phyloP scores from a whole-genome alignment of 2,797 vertebrate genomes.

The Anableps anableps region DNA sequence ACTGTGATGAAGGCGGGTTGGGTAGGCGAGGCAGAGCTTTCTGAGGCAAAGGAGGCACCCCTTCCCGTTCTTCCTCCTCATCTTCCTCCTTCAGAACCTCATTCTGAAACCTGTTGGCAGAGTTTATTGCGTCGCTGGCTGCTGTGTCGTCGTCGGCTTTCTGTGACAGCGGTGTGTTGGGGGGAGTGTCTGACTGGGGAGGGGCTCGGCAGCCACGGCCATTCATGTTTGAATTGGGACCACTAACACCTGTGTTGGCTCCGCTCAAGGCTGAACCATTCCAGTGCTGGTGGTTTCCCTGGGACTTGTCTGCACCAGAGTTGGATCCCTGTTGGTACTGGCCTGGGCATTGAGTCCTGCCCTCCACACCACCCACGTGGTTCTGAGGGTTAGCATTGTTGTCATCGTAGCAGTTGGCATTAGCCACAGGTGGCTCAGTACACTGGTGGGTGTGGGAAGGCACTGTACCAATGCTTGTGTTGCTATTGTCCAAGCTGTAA shows the following conservation, averaged over 20 bases:
- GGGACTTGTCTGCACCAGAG: constrained; percentile 61
- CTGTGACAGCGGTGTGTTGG: constrained; percentile 80
- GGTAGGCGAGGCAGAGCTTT: constrained; percentile 81
- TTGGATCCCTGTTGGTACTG: constrained; percentile 67
- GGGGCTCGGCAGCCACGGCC: constrained; percentile 77
- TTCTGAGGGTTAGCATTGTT: constrained; percentile 85
- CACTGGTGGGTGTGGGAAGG: constrained; percentile 61
- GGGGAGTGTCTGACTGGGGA: constrained; percentile 85
- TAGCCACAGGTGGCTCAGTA: constrained; percentile 72
- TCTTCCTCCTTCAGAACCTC: constrained; percentile 49
- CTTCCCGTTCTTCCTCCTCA: constrained; percentile 55
- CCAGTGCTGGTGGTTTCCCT: constrained; percentile 83
- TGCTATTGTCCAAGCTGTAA: constrained; percentile 80
- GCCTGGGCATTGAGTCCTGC: constrained; percentile 72
- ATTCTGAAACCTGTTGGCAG: constrained; percentile 26
- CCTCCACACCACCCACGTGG: constrained; percentile 70
- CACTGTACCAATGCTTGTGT: constrained; percentile 60
- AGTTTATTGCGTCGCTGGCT: constrained; percentile 22
- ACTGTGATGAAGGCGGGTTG: constrained; percentile 68
- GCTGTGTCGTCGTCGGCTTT: constrained; percentile 36
- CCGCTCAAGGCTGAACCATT: constrained; percentile 80
- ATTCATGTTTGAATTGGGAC: constrained; percentile 79
- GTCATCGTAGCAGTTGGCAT: constrained; percentile 83
- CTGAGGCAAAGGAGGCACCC: constrained; percentile 85
- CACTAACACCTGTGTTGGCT: constrained; percentile 27